Percentiles rank a stretch among this genome's conserved stretches.
Evolutionary conservation across 2,797 vertebrate genomes (phyloP).

Genomic region (Crenuchus spilurus): DNA sequence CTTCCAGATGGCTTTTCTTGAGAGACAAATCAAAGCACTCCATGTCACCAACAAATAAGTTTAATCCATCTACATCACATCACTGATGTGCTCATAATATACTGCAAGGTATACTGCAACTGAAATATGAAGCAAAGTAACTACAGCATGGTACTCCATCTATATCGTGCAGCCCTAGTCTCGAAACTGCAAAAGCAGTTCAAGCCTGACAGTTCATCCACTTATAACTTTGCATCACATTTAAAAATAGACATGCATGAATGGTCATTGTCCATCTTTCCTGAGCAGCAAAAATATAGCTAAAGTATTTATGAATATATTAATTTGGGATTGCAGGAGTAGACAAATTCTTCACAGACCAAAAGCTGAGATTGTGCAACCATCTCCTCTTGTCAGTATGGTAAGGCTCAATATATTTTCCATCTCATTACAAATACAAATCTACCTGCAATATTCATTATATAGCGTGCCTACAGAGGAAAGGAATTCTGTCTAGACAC

Average conservation of each 20-base stretch:
- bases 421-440: slow-evolving; percentile 23
- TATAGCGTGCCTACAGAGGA: slow-evolving; percentile 33
- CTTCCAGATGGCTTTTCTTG: neutral
- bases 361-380: slow-evolving; percentile 40
- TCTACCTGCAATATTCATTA: slow-evolving; percentile 32
- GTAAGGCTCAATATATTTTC: slow-evolving; percentile 33
- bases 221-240: slow-evolving; percentile 52
- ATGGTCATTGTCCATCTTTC: slow-evolving; percentile 53
- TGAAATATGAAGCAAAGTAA: neutral
- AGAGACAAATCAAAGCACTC: neutral
- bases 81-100: neutral
- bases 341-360: slow-evolving; percentile 22
- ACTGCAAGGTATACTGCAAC: neutral
- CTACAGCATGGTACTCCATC: neutral
- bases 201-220: slow-evolving; percentile 35
- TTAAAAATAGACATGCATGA: slow-evolving; percentile 52
- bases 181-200: slow-evolving; percentile 28
- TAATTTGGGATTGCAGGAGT: slow-evolving; percentile 36
- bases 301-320: slow-evolving; percentile 51
- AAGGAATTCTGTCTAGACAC: slow-evolving; percentile 17
- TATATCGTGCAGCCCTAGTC: neutral
- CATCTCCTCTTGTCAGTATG: slow-evolving; percentile 31
- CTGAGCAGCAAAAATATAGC: slow-evolving; percentile 57
- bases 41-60: neutral
- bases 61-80: neutral